These are phyloP conservation scores for Taeniopygia guttata DNA, from an alignment of 2,797 vertebrate genomes.

Conservation along the genomic window DNA sequence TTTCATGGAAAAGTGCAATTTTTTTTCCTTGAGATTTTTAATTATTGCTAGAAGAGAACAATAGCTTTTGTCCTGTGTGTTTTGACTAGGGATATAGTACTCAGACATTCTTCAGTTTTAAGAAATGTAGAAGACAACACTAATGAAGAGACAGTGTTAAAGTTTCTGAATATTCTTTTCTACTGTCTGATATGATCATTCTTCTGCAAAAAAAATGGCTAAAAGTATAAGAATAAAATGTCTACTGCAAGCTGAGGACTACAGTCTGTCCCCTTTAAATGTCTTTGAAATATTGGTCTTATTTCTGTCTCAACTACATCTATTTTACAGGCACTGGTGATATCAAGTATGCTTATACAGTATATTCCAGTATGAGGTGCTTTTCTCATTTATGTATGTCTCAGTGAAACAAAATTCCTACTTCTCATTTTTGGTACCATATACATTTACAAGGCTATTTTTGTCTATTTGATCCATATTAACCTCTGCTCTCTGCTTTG, in stretches of 20 bases:
- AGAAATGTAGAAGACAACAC: background rate
- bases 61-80: background rate
- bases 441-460: background rate
- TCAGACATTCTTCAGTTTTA: background rate
- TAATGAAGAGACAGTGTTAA: background rate
- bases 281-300: background rate
- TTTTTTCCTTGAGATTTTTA: background rate
- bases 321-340: background rate
- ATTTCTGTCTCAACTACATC: background rate
- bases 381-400: background rate
- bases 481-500: constrained; percentile 53
- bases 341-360: background rate
- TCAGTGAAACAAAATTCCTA: background rate
- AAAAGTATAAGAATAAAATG: background rate
- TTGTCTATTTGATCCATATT: background rate
- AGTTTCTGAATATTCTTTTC: background rate
- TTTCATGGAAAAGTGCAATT: background rate
- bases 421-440: background rate
- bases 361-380: background rate
- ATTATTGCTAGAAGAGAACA: background rate
- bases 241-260: background rate
- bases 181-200: background rate
- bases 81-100: background rate
- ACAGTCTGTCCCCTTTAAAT: background rate
- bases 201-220: background rate